A percentile compares a stretch with the other conserved stretches of the same genome.
Conservation (phyloP, 1,140 invertebrate genomes). For the Drosophila sechellia region DNA sequence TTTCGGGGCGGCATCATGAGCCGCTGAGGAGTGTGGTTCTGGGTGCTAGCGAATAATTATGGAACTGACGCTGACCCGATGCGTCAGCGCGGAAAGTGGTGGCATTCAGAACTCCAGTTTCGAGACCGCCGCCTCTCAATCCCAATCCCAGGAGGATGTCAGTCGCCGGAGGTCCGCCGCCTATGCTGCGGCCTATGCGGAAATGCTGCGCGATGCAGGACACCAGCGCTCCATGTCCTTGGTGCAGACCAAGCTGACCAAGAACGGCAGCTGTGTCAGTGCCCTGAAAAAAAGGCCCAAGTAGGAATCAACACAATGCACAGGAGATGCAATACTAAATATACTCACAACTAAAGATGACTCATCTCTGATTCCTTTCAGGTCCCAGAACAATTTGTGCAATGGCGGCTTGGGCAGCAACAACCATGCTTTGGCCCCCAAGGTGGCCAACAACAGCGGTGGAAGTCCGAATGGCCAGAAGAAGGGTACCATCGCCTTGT, state of each 20-base stretch:
- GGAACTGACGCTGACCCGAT: slow-evolving; percentile 50
- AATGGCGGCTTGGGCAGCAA: slow-evolving; percentile 87
- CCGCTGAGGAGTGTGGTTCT: neutral
- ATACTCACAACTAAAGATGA: neutral
- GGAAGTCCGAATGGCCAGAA: slow-evolving; percentile 87
- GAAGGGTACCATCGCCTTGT: slow-evolving; percentile 88
- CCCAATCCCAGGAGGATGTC: slow-evolving; percentile 5
- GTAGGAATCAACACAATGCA: slow-evolving; percentile 25
- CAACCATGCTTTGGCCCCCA: slow-evolving; percentile 86
- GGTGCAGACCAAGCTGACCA: slow-evolving; percentile 71
- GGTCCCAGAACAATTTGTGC: slow-evolving; percentile 89
- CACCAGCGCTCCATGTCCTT: slow-evolving; percentile 57
- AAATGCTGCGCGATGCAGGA: slow-evolving; percentile 41
- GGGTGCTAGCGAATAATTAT: slow-evolving; percentile 7
- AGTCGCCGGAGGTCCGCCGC: slow-evolving; percentile 37
- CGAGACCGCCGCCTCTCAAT: slow-evolving; percentile 1
- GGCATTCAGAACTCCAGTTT: slow-evolving; percentile 58
- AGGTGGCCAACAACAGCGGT: slow-evolving; percentile 87
- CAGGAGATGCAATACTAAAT: neutral
- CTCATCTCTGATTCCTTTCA: slow-evolving; percentile 81
- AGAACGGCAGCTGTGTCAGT: slow-evolving; percentile 70
- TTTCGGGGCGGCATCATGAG: slow-evolving; percentile 10
- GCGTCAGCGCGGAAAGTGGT: slow-evolving; percentile 40
- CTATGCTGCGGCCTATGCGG: slow-evolving; percentile 49
- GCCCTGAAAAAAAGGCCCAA: slow-evolving; percentile 56